These are phyloP conservation scores for Nymphicus hollandicus DNA, from an alignment of 2,113 vertebrate species.

Conservation along the genomic window DNA sequence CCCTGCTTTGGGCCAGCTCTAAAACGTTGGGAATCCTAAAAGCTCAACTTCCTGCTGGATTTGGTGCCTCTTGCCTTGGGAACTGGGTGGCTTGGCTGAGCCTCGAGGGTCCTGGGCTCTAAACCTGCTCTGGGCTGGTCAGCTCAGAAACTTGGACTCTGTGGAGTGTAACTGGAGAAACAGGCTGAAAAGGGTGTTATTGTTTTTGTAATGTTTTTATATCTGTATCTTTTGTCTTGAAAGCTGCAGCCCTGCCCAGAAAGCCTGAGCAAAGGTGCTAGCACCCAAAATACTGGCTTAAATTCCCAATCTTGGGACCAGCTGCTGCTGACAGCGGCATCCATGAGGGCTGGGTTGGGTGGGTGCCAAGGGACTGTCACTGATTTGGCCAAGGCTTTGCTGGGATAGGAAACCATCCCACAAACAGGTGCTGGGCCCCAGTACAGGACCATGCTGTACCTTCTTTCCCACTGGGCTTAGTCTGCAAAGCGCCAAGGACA, in stretches of 20 bases:
- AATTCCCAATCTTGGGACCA: background rate
- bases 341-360: accelerated
- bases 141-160: background rate
- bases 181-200: accelerated
- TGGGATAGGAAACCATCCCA: background rate
- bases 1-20: background rate
- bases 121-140: background rate
- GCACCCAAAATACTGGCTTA: background rate
- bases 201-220: background rate
- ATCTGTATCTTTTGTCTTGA: background rate
- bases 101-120: background rate
- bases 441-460: background rate
- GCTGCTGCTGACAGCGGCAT: background rate
- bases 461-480: background rate
- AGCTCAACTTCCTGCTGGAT: background rate
- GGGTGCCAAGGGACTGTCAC: background rate
- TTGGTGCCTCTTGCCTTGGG: background rate
- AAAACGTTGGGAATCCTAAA: accelerated
- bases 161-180: background rate
- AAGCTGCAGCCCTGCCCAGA: background rate
- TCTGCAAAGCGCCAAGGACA: background rate
- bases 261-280: background rate
- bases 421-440: background rate
- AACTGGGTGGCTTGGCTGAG: background rate
- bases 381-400: background rate